Evolutionary conservation across 2,113 vertebrate species (phyloP), one percentile per base, ranked within the genome.

Genomic region (Austrofundulus limnaeus): DNA sequence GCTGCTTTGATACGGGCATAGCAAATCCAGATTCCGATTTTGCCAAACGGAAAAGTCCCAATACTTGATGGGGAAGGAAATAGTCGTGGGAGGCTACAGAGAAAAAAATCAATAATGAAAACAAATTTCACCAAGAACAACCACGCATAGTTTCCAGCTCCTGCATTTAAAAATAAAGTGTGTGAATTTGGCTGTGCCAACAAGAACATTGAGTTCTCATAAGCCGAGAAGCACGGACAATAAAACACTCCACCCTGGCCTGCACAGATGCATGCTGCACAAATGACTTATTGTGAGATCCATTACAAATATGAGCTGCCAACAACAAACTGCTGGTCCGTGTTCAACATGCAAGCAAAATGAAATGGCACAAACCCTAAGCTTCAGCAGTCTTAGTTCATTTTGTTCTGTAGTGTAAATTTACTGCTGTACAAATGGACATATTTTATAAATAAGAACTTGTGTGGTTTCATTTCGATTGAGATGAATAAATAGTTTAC

Each of bases 31-130:
- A 23, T 54, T 79, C 17, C 67, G 70, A 6, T 86, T 80, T 53
- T 72, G 71, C 0, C 11, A 23, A 11, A 54, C 11, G 19, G 53
- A 58, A 14, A 48, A 3, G 45, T 92, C 87, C 89, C 85, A 91
- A 72, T 86, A 91, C 58, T 72, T 86, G 53, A 93, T 9, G 12
- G 61, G 68, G 49, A 92, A 66, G 4, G 83, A 85, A 43, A 84
- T 25, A 5, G 72, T 58, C 0, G 62, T 70, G 23, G 83, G 70
- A 71, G 69, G 61, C 91, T 91, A 52, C 17, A 72, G 39, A 73
- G 47, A 56, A 34, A 53, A 15, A 62, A 24, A 61, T 62, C 31
- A 66, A 70, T 61, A 56, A 43, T 39, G 25, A n/a, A 43, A 14
- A 11, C 11, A 53, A 19, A 41, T 15, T 31, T 63, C 11, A 62